Percentiles rank a stretch among this genome's conserved stretches.
Conservation (phyloP, 1,140 invertebrate genomes). For the Papilio xuthus region DNA sequence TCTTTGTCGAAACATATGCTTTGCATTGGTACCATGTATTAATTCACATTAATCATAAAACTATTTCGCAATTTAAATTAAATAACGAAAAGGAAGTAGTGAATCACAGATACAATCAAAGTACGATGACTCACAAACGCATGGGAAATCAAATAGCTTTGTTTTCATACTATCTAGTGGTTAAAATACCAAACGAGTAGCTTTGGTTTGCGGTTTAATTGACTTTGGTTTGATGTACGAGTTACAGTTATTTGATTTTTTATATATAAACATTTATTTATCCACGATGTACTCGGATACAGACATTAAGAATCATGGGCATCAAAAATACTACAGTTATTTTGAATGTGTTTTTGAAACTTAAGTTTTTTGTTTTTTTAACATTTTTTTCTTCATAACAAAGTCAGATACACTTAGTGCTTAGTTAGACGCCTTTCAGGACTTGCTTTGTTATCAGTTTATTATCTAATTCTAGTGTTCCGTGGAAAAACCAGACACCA, state of each 20-base stretch:
- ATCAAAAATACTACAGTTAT: not conserved
- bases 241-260: not conserved
- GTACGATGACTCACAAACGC: not conserved
- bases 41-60: too few relatives aligned
- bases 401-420: not conserved
- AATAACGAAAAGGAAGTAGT: not conserved
- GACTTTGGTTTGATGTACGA: not conserved
- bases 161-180: not conserved
- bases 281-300: not conserved
- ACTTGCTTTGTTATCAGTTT: not conserved
- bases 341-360: too few relatives aligned
- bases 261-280: too few relatives aligned
- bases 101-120: not conserved
- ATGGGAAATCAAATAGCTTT: not conserved
- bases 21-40: too few relatives aligned
- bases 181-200: not conserved
- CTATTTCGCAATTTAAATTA: not conserved
- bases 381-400: not conserved
- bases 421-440: not conserved
- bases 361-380: too few relatives aligned
- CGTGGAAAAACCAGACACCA: constrained; percentile 24
- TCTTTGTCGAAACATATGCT: too few relatives aligned
- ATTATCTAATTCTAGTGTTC: constrained; percentile 33
- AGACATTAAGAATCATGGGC: not conserved
- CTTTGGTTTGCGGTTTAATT: not conserved